These are phyloP conservation scores for Anolis sagrei DNA, from an alignment of 2,113 vertebrate genomes.

Conservation along the genomic window DNA sequence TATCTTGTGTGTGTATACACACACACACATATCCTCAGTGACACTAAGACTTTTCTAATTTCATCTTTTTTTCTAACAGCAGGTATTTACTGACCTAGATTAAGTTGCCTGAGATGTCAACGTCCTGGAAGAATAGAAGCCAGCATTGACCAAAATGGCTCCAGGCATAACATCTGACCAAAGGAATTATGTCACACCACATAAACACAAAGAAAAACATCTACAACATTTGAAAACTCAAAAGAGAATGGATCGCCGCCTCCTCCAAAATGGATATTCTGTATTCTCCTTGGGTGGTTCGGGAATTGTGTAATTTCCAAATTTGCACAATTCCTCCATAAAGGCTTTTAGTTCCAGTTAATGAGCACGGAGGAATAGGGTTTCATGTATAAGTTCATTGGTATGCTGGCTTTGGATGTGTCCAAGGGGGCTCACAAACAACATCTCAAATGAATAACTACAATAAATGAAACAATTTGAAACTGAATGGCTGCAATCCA, in stretches of 20 bases:
- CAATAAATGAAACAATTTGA: neutral
- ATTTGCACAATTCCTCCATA: conserved; percentile 38
- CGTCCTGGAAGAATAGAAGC: conserved; percentile 45
- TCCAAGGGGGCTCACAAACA: neutral
- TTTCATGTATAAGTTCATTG: neutral
- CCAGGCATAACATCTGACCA: conserved; percentile 66
- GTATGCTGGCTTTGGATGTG: neutral
- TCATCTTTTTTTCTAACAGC: conserved; percentile 66
- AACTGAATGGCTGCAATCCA: neutral
- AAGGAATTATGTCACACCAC: conserved; percentile 68
- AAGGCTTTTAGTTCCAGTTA: conserved; percentile 33
- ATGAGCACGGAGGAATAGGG: neutral
- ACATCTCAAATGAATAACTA: neutral
- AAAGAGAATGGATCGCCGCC: conserved; percentile 50
- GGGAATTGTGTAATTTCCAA: conserved; percentile 42
- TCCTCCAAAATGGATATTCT: conserved; percentile 52
- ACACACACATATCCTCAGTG: conserved; percentile 54
- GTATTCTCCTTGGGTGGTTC: conserved; percentile 40
- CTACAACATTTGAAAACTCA: conserved; percentile 48
- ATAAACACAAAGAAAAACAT: conserved; percentile 61
- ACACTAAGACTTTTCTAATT: conserved; percentile 70
- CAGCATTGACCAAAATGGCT: conserved; percentile 68
- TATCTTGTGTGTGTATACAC: conserved; percentile 41
- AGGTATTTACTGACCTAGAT: conserved; percentile 72
- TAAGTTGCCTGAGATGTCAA: conserved; percentile 72